These are phyloP conservation scores for Puma concolor DNA, from an alignment of 2,113 vertebrate genomes.

Conservation along the genomic window DNA sequence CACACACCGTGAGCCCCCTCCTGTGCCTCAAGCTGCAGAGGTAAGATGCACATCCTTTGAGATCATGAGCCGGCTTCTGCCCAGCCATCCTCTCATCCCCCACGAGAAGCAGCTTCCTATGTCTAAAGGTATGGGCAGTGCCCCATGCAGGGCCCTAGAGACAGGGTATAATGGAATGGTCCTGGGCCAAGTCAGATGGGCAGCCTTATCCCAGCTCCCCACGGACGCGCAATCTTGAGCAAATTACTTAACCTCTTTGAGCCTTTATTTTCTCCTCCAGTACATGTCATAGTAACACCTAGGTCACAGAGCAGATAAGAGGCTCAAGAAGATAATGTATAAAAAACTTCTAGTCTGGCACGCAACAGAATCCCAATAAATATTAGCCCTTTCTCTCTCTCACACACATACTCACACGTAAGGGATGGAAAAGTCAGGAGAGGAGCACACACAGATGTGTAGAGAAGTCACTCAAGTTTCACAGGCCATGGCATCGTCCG, in stretches of 20 bases:
- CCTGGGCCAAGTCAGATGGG: not conserved
- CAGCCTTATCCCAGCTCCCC: not conserved
- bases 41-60: not conserved
- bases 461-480: not conserved
- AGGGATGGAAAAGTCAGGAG: not conserved
- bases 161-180: not conserved
- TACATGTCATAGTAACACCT: not conserved
- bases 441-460: accelerated
- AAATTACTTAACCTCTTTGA: not conserved
- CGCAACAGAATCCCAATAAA: not conserved
- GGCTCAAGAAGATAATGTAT: not conserved
- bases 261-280: not conserved
- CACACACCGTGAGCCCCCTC: accelerated
- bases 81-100: not conserved
- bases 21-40: not conserved
- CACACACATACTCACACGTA: not conserved
- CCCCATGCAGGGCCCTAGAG: not conserved
- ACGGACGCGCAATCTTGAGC: not conserved
- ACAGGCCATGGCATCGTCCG: not conserved
- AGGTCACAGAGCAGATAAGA: not conserved
- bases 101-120: not conserved
- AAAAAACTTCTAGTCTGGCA: not conserved
- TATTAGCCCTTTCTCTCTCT: not conserved
- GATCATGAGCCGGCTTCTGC: not conserved
- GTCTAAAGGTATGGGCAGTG: not conserved